Base-by-base conservation (phyloP, 1,140 invertebrate genomes). In the Sycophaga agraensis region DNA sequence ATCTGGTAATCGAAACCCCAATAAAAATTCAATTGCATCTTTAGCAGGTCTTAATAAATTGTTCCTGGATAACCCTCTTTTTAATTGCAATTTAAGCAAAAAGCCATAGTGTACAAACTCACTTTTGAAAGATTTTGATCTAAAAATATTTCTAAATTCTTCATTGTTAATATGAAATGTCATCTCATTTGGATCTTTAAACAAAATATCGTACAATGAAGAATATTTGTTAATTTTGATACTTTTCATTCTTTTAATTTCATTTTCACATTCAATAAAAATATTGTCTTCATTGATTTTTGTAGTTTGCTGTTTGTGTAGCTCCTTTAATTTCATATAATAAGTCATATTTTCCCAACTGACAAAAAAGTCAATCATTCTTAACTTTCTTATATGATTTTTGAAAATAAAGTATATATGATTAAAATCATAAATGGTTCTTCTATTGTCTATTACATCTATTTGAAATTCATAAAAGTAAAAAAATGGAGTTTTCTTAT, bases 121-220 rank as follows among this genome's bases (percentile, higher is more conserved):
- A n/a, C 22, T 24, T 57, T 48, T 48, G 17, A 57, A 57, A n/a
- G 35, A 35, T 22, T n/a, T 46, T 35, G 55, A 45, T 34, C 48
- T 16, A n/a, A 57, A 1, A 22, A 57, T 35, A 7, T 57, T 11
- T 37, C 12, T n/a, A 16, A 57, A 37, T n/a, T 35, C 22, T 14
- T 46, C 28, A 58, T 58, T 58, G 22, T 49, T 48, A n/a, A 34
- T 21, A 49, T 58, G 49, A 1, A 58, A 4, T 16, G 56, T 17
- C 56, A 58, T 58, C 49, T 58, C 56, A 58, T n/a, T n/a, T n/a
- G n/a, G n/a, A n/a, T n/a, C n/a, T n/a, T n/a, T n/a, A n/a, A n/a
- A n/a, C n/a, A n/a, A n/a, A n/a, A n/a, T n/a, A n/a, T n/a, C n/a
- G n/a, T n/a, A n/a, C n/a, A n/a, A n/a, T n/a, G n/a, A n/a, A n/a